Evolutionary conservation across 2,113 vertebrate species (phyloP).

Genomic region (Bombycilla garrulus): DNA sequence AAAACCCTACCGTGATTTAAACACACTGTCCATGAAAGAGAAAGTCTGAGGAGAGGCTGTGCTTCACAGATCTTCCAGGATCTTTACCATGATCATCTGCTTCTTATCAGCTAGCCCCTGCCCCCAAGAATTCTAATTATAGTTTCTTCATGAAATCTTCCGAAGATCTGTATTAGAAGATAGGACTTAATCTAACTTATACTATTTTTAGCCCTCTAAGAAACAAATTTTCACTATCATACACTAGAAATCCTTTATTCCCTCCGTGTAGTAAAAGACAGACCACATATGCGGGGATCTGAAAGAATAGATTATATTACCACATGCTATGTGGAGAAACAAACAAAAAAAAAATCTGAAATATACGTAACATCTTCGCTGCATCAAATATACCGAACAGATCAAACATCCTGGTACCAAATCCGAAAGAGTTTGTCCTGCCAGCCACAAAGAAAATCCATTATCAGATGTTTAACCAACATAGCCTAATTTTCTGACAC

Average conservation of each 20-base stretch:
- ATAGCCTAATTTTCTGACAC: background rate
- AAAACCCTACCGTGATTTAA: background rate
- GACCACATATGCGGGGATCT: background rate
- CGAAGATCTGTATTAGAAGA: background rate
- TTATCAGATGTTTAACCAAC: background rate
- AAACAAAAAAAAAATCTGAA: background rate
- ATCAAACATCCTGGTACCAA: background rate
- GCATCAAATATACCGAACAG: background rate
- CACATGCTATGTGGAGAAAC: background rate
- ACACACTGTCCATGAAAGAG: background rate
- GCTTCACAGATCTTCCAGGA: background rate
- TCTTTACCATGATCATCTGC: background rate
- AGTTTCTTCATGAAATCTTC: background rate
- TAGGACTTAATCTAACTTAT: background rate
- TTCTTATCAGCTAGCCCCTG: background rate
- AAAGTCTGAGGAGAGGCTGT: background rate
- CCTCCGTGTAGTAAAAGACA: background rate
- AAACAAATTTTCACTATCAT: background rate
- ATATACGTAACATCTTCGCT: background rate
- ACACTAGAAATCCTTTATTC: background rate
- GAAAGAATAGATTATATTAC: background rate
- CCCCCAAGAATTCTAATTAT: background rate
- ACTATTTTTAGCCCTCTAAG: background rate
- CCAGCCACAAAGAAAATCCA: background rate
- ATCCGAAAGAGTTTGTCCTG: background rate